Evolutionary conservation across 2,113 vertebrate genomes (phyloP).

Genomic region (Pavo muticus): DNA sequence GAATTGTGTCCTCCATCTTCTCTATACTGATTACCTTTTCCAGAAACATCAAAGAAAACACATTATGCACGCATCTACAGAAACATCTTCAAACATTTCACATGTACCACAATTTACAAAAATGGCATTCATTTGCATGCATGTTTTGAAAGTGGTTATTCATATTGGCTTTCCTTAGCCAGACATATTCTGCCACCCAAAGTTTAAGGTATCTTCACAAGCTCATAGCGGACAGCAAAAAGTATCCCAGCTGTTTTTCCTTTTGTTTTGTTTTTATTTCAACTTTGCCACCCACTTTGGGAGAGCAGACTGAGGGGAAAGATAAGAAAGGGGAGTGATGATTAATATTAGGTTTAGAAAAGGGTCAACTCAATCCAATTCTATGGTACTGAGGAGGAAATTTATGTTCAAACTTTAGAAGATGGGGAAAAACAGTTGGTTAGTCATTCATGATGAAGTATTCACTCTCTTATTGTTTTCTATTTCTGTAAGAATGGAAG

Average conservation of each 20-base stretch:
- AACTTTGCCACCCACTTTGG: not conserved
- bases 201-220: not conserved
- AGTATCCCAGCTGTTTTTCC: not conserved
- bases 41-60: constrained; percentile 10
- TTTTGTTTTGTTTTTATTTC: not conserved
- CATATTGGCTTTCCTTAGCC: not conserved
- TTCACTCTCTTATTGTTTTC: not conserved
- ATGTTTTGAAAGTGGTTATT: not conserved
- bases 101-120: not conserved
- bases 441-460: not conserved
- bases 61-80: not conserved
- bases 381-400: not conserved
- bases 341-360: not conserved
- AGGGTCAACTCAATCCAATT: not conserved
- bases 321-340: not conserved
- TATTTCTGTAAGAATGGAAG: not conserved
- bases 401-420: not conserved
- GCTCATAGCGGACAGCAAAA: not conserved
- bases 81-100: not conserved
- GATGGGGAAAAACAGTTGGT: not conserved
- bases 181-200: not conserved
- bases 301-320: not conserved
- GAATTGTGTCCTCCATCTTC: constrained; percentile 92
- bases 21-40: constrained; percentile 91
- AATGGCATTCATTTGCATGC: not conserved